A percentile compares a stretch with the other conserved stretches of the same genome.
Conservation (phyloP, 2,113 vertebrate genomes). For the Ceyx margarethae region DNA sequence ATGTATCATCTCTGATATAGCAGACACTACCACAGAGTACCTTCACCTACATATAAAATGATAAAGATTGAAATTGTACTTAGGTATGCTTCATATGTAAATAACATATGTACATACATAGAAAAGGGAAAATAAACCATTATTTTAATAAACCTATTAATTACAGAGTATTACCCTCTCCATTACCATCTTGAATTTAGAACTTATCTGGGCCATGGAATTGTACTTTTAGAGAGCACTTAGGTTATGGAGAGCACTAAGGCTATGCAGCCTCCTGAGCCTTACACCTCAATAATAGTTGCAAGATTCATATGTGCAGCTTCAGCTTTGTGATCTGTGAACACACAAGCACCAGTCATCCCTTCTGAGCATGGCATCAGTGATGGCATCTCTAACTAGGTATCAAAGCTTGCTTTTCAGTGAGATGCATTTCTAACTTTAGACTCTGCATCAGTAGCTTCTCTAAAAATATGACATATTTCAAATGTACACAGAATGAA, state of each 20-base stretch:
- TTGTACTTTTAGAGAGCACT: background rate
- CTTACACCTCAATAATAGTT: constrained; percentile 3
- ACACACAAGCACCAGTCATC: background rate
- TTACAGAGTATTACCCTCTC: background rate
- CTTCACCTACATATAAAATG: background rate
- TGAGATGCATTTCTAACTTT: constrained; percentile 45
- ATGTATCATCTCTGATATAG: background rate
- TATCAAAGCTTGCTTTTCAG: constrained; percentile 17
- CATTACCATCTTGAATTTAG: background rate
- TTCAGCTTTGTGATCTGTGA: constrained; percentile 18
- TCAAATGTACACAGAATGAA: background rate
- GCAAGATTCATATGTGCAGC: background rate
- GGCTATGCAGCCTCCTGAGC: background rate
- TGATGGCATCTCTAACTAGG: background rate
- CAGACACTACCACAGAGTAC: background rate
- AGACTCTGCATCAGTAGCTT: constrained; percentile 17
- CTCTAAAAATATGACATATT: constrained; percentile 20
- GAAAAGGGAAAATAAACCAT: background rate
- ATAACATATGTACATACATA: background rate
- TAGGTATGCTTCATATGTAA: background rate
- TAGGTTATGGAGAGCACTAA: background rate
- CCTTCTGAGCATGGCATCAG: constrained; percentile 14
- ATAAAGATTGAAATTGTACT: background rate
- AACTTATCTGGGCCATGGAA: background rate
- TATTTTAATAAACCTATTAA: background rate